Evolutionary conservation across 2,888 invertebrate species (phyloP).

Genomic region (Nomada lathburiana): DNA sequence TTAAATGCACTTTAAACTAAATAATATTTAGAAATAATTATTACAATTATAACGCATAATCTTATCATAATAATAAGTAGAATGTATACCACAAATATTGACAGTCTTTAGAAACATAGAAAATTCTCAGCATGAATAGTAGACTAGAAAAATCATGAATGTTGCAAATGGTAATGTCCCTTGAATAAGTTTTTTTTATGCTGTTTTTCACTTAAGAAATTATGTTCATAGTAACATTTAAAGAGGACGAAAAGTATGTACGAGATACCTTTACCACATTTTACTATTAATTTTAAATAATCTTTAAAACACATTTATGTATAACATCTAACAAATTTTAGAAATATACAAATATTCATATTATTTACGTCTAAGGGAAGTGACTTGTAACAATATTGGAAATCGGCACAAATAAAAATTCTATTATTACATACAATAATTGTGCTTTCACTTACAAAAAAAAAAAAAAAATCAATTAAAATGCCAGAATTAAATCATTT

Average conservation of each 20-base stretch:
- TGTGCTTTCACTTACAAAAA: neutral
- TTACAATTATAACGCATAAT: constrained; percentile 40
- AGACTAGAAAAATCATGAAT: constrained; percentile 51
- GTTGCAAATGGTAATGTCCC: constrained; percentile 24
- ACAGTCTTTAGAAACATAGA: constrained; percentile 42
- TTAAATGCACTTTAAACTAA: constrained; percentile 32
- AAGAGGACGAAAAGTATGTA: neutral
- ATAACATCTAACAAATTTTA: constrained; percentile 14
- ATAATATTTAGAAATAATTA: constrained; percentile 40
- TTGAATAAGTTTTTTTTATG: constrained; percentile 11
- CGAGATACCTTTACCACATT: neutral
- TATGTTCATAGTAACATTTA: constrained; percentile 6
- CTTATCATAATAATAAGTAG: constrained; percentile 41
- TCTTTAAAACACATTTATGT: neutral
- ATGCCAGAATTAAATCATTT: constrained; percentile 4
- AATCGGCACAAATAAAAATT: constrained; percentile 23
- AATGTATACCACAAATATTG: constrained; percentile 46
- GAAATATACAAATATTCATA: neutral
- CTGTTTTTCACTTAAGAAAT: constrained; percentile 1
- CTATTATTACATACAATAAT: constrained; percentile 13
- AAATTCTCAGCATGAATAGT: constrained; percentile 27
- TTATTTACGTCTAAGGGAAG: constrained; percentile 5
- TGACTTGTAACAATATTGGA: neutral
- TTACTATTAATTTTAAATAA: neutral
- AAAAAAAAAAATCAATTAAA: neutral